phyloP scores from a whole-genome alignment of 2,888 invertebrate species.

The Pantelozetes paolii region DNA sequence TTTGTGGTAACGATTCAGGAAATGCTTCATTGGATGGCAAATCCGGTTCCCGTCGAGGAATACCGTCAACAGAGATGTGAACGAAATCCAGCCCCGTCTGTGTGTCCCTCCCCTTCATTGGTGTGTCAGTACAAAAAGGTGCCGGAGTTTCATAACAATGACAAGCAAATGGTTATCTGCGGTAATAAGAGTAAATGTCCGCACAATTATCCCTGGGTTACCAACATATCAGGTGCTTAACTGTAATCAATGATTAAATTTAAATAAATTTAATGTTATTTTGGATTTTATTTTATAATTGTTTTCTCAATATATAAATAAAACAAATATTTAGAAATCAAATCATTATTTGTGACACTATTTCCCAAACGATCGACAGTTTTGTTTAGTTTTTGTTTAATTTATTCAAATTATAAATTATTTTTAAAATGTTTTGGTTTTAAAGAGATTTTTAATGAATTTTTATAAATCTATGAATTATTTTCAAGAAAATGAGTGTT shows the following conservation, averaged over 20 bases:
- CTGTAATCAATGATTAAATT: background rate
- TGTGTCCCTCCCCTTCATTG: background rate
- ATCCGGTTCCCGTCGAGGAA: conserved; percentile 27
- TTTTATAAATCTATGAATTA: too few relatives aligned
- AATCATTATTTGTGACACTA: too few relatives aligned
- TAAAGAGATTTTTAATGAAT: too few relatives aligned
- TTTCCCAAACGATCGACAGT: too few relatives aligned
- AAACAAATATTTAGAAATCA: too few relatives aligned
- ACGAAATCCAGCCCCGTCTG: background rate
- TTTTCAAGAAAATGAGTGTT: too few relatives aligned
- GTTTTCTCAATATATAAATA: too few relatives aligned
- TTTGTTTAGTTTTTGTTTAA: too few relatives aligned
- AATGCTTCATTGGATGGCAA: conserved; percentile 45
- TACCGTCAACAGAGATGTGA: conserved; percentile 36
- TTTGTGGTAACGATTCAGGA: conserved; percentile 42
- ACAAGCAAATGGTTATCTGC: conserved; percentile 51
- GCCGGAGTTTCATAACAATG: conserved; percentile 9
- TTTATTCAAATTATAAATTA: too few relatives aligned
- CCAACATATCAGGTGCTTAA: conserved; percentile 57
- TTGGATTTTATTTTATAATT: too few relatives aligned
- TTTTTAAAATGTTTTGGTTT: too few relatives aligned
- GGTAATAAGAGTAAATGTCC: conserved; percentile 55
- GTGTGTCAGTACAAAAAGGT: conserved; percentile 32
- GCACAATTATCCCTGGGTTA: conserved; percentile 58
- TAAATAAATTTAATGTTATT: too few relatives aligned